Base-by-base conservation (phyloP, 2,888 invertebrate species). In the Oscheius sp. region DNA sequence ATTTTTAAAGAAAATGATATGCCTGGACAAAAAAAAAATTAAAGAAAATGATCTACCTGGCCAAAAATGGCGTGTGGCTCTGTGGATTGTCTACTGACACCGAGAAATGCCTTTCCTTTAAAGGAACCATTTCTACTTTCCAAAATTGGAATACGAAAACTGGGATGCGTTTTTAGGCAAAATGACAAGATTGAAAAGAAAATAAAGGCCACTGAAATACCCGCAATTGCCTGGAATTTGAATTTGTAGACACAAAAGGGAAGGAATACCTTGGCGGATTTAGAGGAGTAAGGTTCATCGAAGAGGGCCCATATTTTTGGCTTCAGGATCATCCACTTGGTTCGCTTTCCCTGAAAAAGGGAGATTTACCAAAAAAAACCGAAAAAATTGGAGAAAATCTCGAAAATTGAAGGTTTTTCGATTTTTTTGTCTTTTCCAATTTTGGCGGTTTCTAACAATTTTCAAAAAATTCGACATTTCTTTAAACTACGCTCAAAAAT, bases 281-380 rank as follows among this genome's bases (percentile, higher is more conserved):
- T 94, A 71, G 98, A 98, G 88, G 97, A 98, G 90, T 99, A 98
- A 0, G 99, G 99, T 90, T 99, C 99, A 89, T 99, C 99, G 89
- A 99, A 99, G 74, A 99, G 92, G 46, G 97, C 96, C 98, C 98
- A 99, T 89, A 98, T 94, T 91, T 95, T 95, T 52, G 97, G 98
- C 89, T 98, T 96, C 89, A 94, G 92, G 88, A 93, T 93, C 91
- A 98, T 97, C 98, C 98, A 99, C 76, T 87, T 88, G 61, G 88
- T 89, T 45, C 90, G 72, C 45, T 82, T 83, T 46, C 81, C 81
- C 75, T 80, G 49, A 23, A 74, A 74, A 68, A 49, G 29, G 5
- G 13, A 45, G 13, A 13, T n/a, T n/a, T n/a, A n/a, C n/a, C n/a
- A n/a, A n/a, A n/a, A n/a, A n/a, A n/a, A n/a, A n/a, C n/a, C n/a